A percentile compares a stretch with the other conserved stretches of the same genome.
Evolutionary conservation across 2,888 invertebrate genomes (phyloP).

Genomic region (Ferrisia virgata): DNA sequence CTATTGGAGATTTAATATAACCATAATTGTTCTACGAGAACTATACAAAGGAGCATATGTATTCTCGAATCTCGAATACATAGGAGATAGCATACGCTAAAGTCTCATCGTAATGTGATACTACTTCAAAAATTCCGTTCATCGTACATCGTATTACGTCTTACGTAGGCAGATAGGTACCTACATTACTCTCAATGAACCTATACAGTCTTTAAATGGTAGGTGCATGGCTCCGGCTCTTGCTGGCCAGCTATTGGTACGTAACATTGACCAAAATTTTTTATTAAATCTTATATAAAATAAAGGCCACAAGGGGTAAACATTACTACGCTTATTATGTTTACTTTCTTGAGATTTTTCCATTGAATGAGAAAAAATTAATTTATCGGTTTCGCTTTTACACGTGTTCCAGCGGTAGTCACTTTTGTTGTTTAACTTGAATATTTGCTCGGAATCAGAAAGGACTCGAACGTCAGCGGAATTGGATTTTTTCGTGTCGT

Average conservation of each 20-base stretch:
- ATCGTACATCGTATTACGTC: too few relatives aligned
- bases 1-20: too few relatives aligned
- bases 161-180: too few relatives aligned
- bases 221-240: too few relatives aligned
- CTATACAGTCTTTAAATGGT: too few relatives aligned
- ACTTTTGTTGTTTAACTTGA: not conserved
- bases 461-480: not conserved
- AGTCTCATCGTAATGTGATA: too few relatives aligned
- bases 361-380: not conserved
- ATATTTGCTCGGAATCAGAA: not conserved
- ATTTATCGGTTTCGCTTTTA: not conserved
- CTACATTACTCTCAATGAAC: too few relatives aligned
- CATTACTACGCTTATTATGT: not conserved
- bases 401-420: not conserved
- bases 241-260: not conserved
- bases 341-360: not conserved
- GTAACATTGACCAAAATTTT: not conserved
- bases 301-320: not conserved
- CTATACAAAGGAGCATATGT: too few relatives aligned
- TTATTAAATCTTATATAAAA: not conserved
- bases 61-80: too few relatives aligned
- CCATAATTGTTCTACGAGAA: too few relatives aligned
- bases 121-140: too few relatives aligned
- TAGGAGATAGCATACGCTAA: too few relatives aligned
- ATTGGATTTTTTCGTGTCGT: not conserved